Evolutionary conservation across 2,113 vertebrate species (phyloP).

Genomic region (Spermophilus dauricus): DNA sequence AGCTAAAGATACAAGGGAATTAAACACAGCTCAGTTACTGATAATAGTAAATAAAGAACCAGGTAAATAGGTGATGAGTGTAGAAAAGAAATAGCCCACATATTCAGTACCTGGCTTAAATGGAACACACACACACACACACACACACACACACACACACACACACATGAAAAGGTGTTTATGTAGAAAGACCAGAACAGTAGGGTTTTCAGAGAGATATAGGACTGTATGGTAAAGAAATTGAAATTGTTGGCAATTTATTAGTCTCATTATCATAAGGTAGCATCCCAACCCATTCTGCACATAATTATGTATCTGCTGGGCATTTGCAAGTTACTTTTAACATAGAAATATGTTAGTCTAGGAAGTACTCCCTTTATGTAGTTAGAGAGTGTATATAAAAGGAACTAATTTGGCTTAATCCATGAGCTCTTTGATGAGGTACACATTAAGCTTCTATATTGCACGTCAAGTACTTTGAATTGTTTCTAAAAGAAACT

Average conservation of each 20-base stretch:
- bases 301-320: not conserved
- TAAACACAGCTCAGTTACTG: not conserved
- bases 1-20: not conserved
- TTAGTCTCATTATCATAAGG: not conserved
- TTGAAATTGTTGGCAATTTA: not conserved
- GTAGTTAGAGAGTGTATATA: not conserved
- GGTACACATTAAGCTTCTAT: not conserved
- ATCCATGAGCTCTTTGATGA: not conserved
- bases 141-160: not conserved
- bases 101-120: not conserved
- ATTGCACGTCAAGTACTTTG: too few relatives aligned
- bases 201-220: not conserved
- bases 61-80: not conserved
- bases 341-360: not conserved
- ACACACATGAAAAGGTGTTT: not conserved
- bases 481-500: conserved; percentile 6
- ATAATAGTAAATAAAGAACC: not conserved
- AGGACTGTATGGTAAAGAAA: not conserved
- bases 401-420: not conserved
- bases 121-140: not conserved
- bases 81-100: not conserved
- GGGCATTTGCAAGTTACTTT: not conserved
- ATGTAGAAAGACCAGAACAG: not conserved
- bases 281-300: not conserved
- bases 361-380: not conserved